Percentiles rank a stretch among this genome's conserved stretches.
Conservation (phyloP, 2,888 invertebrate species). For the Zygaena filipendulae region DNA sequence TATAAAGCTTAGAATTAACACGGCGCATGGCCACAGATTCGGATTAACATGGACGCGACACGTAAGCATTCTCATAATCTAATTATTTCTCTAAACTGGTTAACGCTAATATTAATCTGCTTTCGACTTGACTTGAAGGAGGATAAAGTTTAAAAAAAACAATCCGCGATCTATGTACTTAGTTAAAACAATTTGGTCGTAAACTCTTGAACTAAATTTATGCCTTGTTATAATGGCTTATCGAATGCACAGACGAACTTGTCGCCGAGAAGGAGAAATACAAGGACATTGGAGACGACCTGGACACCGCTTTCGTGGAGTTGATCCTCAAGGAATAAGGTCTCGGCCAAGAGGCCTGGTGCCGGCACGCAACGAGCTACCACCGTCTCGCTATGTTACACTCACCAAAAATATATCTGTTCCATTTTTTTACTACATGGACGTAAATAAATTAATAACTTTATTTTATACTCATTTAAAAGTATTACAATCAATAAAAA, state of each 20-base stretch:
- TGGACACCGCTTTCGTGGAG: conserved; percentile 98
- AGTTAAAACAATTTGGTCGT: too few species aligned
- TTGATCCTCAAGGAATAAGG: conserved; percentile 80
- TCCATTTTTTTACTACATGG: conserved; percentile 20
- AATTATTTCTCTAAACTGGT: too few species aligned
- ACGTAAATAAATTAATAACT: conserved; percentile 23
- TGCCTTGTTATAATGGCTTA: too few species aligned
- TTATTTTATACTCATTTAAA: conserved; percentile 62
- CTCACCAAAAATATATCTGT: too few species aligned
- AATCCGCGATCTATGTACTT: too few species aligned
- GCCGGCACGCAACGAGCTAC: conserved; percentile 15
- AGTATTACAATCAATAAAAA: conserved; percentile 54
- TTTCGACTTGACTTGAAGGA: too few species aligned
- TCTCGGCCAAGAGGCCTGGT: conserved; percentile 12
- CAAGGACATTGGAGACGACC: conserved; percentile 99
- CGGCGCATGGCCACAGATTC: conserved; percentile 66
- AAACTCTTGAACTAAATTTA: too few species aligned
- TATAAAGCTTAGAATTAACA: conserved; percentile 16
- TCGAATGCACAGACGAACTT: conserved; percentile 81
- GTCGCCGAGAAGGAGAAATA: conserved; percentile 98
- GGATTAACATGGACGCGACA: conserved; percentile 45
- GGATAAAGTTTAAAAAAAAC: too few species aligned
- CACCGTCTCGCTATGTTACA: conserved; percentile 45
- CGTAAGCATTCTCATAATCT: conserved; percentile 24
- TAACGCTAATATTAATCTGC: too few species aligned